Evolutionary conservation across 2,797 vertebrate species (phyloP).

Genomic region (Xenopus petersii): DNA sequence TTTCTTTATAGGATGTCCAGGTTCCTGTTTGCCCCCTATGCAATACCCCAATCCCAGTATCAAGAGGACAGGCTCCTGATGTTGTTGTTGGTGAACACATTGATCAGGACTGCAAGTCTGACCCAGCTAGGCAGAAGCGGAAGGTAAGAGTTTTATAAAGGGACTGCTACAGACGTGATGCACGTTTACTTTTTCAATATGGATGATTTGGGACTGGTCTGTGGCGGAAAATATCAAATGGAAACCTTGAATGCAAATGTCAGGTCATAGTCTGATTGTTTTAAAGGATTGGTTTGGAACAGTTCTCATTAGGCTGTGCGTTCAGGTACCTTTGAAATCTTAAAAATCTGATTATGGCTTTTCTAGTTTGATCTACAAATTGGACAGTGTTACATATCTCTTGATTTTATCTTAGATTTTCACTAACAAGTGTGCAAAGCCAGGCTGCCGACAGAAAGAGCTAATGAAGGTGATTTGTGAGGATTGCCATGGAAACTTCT

Average conservation of each 20-base stretch:
- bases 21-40: constrained; percentile 95
- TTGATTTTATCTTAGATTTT: constrained; percentile 75
- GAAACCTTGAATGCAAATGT: too few relatives aligned
- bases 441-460: constrained; percentile 95
- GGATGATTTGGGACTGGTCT: too few relatives aligned
- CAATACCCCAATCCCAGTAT: constrained; percentile 86
- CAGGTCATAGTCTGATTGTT: too few relatives aligned
- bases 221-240: too few relatives aligned
- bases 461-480: constrained; percentile 95
- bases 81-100: constrained; percentile 95
- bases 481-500: constrained; percentile 91
- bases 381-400: too few relatives aligned
- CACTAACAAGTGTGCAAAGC: constrained; percentile 90
- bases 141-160: constrained; percentile 68
- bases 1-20: constrained; percentile 81
- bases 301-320: too few relatives aligned
- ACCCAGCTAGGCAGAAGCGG: constrained; percentile 91
- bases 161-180: too few relatives aligned
- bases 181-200: too few relatives aligned
- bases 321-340: too few relatives aligned
- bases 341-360: too few relatives aligned
- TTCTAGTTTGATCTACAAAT: too few relatives aligned
- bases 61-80: constrained; percentile 91
- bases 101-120: constrained; percentile 91
- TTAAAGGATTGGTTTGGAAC: too few relatives aligned